A percentile compares a stretch with the other conserved stretches of the same genome.
These are phyloP conservation scores for Gymnorhina tibicen DNA, from an alignment of 2,113 vertebrate species.

Conservation along the genomic window DNA sequence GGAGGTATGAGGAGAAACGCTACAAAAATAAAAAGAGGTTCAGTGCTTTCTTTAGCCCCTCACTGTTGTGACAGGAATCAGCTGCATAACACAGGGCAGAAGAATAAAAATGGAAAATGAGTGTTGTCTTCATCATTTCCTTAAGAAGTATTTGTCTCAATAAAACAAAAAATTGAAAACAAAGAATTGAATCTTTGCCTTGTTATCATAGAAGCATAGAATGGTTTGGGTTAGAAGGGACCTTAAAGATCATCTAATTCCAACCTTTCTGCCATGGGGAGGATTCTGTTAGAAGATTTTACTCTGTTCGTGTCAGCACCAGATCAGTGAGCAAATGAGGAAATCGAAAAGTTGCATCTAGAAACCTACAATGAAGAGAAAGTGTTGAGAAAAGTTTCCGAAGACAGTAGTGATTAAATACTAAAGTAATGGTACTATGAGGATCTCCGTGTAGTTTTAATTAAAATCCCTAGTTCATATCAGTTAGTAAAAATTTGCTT, in stretches of 20 bases:
- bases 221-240: neutral
- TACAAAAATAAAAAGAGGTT: neutral
- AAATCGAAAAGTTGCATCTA: neutral
- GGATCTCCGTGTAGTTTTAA: neutral
- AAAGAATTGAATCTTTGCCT: neutral
- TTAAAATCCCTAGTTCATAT: neutral
- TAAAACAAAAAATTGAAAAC: neutral
- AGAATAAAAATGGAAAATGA: neutral
- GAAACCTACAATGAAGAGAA: neutral
- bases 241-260: neutral
- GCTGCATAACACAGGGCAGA: neutral
- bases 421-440: neutral
- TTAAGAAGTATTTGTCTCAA: neutral
- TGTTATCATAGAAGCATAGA: neutral
- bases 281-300: neutral
- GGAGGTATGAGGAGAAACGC: neutral
- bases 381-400: neutral
- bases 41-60: neutral
- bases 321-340: neutral
- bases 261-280: neutral
- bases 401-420: neutral
- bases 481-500: neutral
- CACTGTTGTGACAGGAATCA: neutral
- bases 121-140: neutral
- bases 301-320: neutral